Base-by-base conservation (phyloP, 2,113 vertebrate species). In the Tragelaphus imberbis region DNA sequence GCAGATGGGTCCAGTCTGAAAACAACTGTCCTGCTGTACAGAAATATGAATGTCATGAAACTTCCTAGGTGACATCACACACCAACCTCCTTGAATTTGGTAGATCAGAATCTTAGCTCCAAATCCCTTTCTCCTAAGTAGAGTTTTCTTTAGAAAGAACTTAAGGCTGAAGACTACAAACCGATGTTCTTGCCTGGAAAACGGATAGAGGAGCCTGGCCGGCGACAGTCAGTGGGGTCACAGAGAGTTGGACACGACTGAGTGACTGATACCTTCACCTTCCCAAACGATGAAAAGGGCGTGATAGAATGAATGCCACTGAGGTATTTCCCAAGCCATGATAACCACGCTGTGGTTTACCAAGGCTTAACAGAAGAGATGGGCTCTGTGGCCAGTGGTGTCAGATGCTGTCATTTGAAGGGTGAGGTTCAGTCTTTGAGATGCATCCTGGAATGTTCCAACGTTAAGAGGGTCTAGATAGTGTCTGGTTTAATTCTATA, bases 181-280 rank as follows among this genome's bases (percentile, higher is more conserved):
- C 6, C 16, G 0, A 1, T 36, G 17, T 75, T 75, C n/a, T 75
- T 40, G 68, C n/a, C n/a, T 40, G n/a, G 68, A 75, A 23, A 75
- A 40, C 0, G 10, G 17, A 75, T 12, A 40, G 68, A 40, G 68
- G 19, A 75, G 21, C 19, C n/a, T 40, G 68, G 36, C 0, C 1
- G 19, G 68, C 0, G 5, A 12, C 19, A 40, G 10, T 75, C 68
- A 23, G 10, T 40, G 68, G n/a, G 68, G n/a, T 75, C 68, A 40
- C n/a, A 75, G 23, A 40, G 68, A 75, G n/a, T 13, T 75, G 68
- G 19, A 75, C n/a, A 40, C 0, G 19, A 40, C n/a, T 75, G 10
- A 23, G 68, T 75, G 68, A 23, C n/a, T 23, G n/a, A 40, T 40
- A 40, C 19, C 17, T 23, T 40, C 68, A 75, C 68, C 68, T 75